These are phyloP conservation scores for Metaphire vulgaris DNA, from an alignment of 1,140 invertebrate genomes.

Conservation along the genomic window DNA sequence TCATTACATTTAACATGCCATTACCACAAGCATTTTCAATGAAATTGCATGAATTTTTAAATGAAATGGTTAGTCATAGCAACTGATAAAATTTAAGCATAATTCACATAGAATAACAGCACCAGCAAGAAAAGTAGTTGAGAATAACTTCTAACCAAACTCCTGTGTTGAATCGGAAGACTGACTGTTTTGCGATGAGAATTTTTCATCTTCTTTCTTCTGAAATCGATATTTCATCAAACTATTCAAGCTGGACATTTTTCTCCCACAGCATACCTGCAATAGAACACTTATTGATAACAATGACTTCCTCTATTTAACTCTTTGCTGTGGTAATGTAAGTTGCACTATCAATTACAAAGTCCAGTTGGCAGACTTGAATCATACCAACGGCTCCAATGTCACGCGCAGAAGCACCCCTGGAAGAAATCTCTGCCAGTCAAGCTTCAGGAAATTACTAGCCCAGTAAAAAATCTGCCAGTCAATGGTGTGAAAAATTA, in stretches of 20 bases:
- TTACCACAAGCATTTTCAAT: background rate
- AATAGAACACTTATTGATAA: slow-evolving; percentile 15
- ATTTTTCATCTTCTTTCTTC: background rate
- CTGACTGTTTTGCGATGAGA: background rate
- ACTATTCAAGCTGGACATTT: slow-evolving; percentile 29
- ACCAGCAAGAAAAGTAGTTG: background rate
- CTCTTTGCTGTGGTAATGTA: no score
- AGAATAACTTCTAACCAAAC: background rate
- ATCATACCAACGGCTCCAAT: no score
- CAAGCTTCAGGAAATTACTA: no score
- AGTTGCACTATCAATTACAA: no score
- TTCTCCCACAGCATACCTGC: slow-evolving; percentile 11
- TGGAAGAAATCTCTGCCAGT: no score
- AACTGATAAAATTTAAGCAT: background rate
- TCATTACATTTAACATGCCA: background rate
- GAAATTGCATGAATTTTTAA: background rate
- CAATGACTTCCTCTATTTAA: no score
- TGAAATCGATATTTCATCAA: slow-evolving; percentile 23
- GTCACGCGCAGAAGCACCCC: no score
- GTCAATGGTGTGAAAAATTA: no score
- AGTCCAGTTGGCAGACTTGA: no score
- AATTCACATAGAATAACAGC: background rate
- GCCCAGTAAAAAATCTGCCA: no score
- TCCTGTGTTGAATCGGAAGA: background rate
- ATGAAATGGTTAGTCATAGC: no score